Evolutionary conservation across 2,797 vertebrate genomes (phyloP).

Genomic region (Vultur gryphus): DNA sequence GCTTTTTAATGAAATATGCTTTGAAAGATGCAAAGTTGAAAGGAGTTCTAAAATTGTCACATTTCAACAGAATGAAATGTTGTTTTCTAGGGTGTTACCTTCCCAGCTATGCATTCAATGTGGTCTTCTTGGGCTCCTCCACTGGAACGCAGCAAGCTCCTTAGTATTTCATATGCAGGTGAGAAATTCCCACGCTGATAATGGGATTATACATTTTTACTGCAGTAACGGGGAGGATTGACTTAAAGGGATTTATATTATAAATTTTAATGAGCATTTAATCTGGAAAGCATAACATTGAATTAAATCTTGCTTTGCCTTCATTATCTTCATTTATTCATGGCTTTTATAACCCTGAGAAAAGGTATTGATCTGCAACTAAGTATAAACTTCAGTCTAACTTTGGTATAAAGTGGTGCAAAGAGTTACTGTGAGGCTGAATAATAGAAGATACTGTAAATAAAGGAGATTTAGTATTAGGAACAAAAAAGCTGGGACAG

Average conservation of each 20-base stretch:
- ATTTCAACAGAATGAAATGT: constrained; percentile 16
- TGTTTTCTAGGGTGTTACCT: constrained; percentile 88
- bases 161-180: constrained; percentile 95
- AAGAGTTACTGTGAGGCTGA: neutral
- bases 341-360: neutral
- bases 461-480: neutral
- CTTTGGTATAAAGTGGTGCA: neutral
- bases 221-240: neutral
- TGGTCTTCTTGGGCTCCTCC: constrained; percentile 97
- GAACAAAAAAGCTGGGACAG: neutral
- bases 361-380: neutral
- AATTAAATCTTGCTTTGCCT: neutral
- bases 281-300: neutral
- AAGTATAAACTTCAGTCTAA: neutral
- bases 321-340: neutral
- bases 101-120: constrained; percentile 96
- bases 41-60: neutral
- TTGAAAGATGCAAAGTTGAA: neutral
- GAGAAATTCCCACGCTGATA: constrained; percentile 45
- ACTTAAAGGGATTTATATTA: constrained; percentile 27
- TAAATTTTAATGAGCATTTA: constrained; percentile 26
- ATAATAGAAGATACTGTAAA: neutral
- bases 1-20: neutral
- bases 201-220: constrained; percentile 40
- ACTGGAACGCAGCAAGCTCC: constrained; percentile 92